Percentiles rank a stretch among this genome's conserved stretches.
Evolutionary conservation across 2,113 vertebrate species (phyloP).

Genomic region (Odontesthes bonariensis): DNA sequence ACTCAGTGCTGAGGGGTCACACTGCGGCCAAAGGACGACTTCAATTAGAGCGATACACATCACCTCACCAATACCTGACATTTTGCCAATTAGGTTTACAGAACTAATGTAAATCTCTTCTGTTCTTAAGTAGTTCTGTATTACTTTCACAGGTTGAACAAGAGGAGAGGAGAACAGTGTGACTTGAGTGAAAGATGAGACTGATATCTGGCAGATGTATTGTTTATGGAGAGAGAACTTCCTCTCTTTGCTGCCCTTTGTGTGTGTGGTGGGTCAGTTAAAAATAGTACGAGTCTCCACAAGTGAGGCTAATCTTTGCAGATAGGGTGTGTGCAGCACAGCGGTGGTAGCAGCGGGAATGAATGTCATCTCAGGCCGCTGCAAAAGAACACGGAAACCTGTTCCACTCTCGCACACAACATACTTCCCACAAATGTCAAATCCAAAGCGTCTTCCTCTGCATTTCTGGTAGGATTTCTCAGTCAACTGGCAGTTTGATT

Average conservation of each 20-base stretch:
- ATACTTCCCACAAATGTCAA: constrained; percentile 38
- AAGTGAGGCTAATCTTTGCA: constrained; percentile 78
- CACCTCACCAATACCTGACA: background rate
- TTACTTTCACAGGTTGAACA: too few species aligned
- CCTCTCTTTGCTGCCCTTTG: constrained; percentile 48
- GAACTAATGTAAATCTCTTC: background rate
- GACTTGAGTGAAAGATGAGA: constrained; percentile 8
- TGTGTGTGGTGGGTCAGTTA: constrained; percentile 79
- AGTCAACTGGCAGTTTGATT: constrained; percentile 46
- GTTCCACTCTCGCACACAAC: constrained; percentile 14
- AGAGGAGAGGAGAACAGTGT: background rate
- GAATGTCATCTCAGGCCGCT: constrained; percentile 37
- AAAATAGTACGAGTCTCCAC: constrained; percentile 75
- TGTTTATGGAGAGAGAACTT: constrained; percentile 51
- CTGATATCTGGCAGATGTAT: background rate
- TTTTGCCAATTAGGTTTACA: background rate
- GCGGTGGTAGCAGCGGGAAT: constrained; percentile 56
- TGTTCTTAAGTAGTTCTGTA: background rate
- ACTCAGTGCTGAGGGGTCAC: constrained; percentile 53
- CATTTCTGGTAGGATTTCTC: constrained; percentile 27
- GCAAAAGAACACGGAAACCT: constrained; percentile 26
- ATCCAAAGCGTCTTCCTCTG: constrained; percentile 33
- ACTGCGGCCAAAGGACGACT: background rate
- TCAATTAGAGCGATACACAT: background rate
- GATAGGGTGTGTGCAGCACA: constrained; percentile 67